Conservation (phyloP, 2,888 invertebrate genomes). For the Ferrisia virgata region DNA sequence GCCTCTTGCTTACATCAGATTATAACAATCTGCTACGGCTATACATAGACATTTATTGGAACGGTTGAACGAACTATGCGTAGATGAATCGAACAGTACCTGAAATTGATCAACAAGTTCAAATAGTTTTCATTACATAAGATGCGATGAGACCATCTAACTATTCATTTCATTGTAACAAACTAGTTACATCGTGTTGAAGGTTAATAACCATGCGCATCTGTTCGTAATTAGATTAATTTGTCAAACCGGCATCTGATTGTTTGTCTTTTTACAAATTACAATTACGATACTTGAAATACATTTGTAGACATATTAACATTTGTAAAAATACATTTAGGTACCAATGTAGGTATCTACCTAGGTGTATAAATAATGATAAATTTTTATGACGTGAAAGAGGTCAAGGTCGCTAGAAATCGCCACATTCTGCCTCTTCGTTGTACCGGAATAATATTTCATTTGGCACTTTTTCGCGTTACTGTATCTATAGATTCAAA, state of each 20-base stretch:
- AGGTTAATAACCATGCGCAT: not conserved
- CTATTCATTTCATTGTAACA: not conserved
- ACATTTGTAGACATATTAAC: not conserved
- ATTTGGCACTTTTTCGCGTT: not conserved
- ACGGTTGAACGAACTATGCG: not conserved
- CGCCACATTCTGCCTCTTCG: not conserved
- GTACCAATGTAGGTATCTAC: not conserved
- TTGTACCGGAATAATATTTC: not conserved
- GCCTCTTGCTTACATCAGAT: not conserved
- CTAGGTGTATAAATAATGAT: not conserved
- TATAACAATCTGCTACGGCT: not conserved
- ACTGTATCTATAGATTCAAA: not conserved
- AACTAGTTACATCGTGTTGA: not conserved
- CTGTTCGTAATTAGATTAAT: not conserved
- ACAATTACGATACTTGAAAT: not conserved
- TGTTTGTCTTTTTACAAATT: not conserved
- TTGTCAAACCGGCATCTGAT: not conserved
- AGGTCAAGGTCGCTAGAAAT: slow-evolving; percentile 1
- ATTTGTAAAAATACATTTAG: not conserved
- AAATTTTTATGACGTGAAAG: not conserved
- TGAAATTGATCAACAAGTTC: not conserved
- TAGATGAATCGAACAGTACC: not conserved
- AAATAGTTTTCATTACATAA: not conserved
- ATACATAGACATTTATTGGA: no score
- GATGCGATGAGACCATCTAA: not conserved